A percentile compares a stretch with the other conserved stretches of the same genome.
Conservation (phyloP, 2,888 invertebrate species). For the Diaprepes abbreviatus region DNA sequence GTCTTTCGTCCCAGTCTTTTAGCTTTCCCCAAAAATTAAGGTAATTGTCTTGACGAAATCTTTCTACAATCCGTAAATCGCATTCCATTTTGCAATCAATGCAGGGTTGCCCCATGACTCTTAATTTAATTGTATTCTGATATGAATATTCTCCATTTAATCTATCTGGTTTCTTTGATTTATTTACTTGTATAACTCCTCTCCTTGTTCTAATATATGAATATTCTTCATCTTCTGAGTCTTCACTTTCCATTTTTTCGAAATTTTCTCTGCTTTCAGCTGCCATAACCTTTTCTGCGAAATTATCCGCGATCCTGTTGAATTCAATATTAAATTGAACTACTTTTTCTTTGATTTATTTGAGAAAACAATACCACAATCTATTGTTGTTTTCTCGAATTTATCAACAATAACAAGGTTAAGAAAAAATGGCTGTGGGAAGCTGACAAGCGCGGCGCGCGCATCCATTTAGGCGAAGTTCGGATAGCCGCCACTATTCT, state of each 20-base stretch:
- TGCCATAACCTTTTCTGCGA: not conserved
- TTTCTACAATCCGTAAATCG: constrained; percentile 39
- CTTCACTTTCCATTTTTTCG: constrained; percentile 37
- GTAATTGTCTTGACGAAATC: constrained; percentile 44
- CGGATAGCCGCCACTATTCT: no score
- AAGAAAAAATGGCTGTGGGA: constrained; percentile 34
- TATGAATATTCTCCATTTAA: constrained; percentile 43
- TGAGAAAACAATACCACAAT: constrained; percentile 1
- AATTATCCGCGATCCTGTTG: not conserved
- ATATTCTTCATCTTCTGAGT: constrained; percentile 39
- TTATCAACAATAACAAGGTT: constrained; percentile 43
- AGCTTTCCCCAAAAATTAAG: constrained; percentile 42
- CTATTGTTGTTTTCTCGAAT: constrained; percentile 9
- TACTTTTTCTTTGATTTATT: not conserved
- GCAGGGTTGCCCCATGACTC: constrained; percentile 42
- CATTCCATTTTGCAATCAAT: constrained; percentile 43
- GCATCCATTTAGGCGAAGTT: no score
- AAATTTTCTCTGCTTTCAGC: constrained; percentile 22
- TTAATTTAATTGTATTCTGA: constrained; percentile 40
- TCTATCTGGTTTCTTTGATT: constrained; percentile 36
- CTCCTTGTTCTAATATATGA: constrained; percentile 38
- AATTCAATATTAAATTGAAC: not conserved
- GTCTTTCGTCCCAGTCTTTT: constrained; percentile 42
- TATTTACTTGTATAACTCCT: constrained; percentile 29
- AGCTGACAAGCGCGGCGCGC: not conserved